Base-by-base conservation (phyloP, 2,113 vertebrate species). In the Esox niger region DNA sequence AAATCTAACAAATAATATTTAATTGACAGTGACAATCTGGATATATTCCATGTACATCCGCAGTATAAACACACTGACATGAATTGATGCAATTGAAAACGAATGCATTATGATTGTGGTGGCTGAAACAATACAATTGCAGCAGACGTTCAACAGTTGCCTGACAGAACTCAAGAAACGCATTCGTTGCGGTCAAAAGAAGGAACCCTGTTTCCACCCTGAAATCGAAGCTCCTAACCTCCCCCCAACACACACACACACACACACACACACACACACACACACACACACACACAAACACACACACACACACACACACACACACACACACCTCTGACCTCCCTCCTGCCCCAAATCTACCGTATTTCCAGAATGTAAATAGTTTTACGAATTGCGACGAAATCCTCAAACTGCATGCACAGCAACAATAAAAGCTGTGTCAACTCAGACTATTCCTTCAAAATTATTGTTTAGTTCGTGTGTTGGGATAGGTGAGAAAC, bases 181-280 rank as follows among this genome's bases (percentile, higher is more conserved):
- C n/a, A n/a, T 52, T 52, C n/a, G n/a, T n/a, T 52, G 47, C n/a
- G 47, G 47, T 52, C 47, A 6, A 2, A 52, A 47, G 76, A 79
- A 64, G 63, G 70, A 17, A 58, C 7, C 20, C 13, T 20, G 74
- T 81, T 76, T 62, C 82, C 83, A 83, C 82, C 83, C 82, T 86
- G 80, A 87, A 87, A 86, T 89, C 81, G 85, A 87, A 88, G 83
- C 84, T 81, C 62, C 66, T 77, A 66, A 72, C 43, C 60, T 70
- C 79, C 82, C 82, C 71, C 68, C 8, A n/a, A 27, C 56, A 13
- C 4, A 0, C 27, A 76, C 80, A 71, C 65, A 62, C 80, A 79
- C 84, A n/a, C n/a, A n/a, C n/a, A n/a, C n/a, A n/a, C n/a, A n/a
- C n/a, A n/a, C 56, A 13, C 4, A 0, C 27, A 76, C 80, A 71